Percentiles rank a stretch among this genome's conserved stretches.
Conservation (phyloP, 2,113 vertebrate genomes). For the Verasper variegatus region DNA sequence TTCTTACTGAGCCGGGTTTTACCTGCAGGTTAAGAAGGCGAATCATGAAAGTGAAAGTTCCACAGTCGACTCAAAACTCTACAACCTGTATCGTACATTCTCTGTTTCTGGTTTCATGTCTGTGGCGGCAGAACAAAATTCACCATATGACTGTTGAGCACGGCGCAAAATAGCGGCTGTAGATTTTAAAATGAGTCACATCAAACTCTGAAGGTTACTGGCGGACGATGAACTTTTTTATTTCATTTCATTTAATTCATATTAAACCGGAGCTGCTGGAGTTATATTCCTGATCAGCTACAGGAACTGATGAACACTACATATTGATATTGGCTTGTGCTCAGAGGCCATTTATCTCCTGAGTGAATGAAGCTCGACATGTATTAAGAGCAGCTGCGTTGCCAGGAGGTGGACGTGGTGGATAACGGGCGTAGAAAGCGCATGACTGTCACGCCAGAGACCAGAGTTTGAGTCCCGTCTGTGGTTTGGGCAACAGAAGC, state of each 20-base stretch:
- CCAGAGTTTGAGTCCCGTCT: not conserved
- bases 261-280: not conserved
- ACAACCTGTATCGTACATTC: not conserved
- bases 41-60: slow-evolving; percentile 12
- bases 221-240: too few species aligned
- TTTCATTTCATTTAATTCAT: too few species aligned
- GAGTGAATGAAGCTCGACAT: not conserved
- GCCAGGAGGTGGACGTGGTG: not conserved
- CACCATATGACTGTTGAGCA: slow-evolving; percentile 11
- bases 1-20: too few species aligned
- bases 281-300: too few species aligned
- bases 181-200: slow-evolving; percentile 19
- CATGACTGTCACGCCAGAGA: not conserved
- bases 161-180: slow-evolving; percentile 10
- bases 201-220: not conserved
- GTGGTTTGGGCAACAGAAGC: too few species aligned
- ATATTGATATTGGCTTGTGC: too few species aligned
- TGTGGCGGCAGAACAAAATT: not conserved
- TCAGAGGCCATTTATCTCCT: not conserved
- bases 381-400: not conserved
- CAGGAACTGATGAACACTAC: too few species aligned
- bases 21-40: too few species aligned
- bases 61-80: not conserved
- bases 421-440: not conserved
- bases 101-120: slow-evolving; percentile 30